Conservation (phyloP, 2,797 vertebrate genomes). For the Spinus pinus region DNA sequence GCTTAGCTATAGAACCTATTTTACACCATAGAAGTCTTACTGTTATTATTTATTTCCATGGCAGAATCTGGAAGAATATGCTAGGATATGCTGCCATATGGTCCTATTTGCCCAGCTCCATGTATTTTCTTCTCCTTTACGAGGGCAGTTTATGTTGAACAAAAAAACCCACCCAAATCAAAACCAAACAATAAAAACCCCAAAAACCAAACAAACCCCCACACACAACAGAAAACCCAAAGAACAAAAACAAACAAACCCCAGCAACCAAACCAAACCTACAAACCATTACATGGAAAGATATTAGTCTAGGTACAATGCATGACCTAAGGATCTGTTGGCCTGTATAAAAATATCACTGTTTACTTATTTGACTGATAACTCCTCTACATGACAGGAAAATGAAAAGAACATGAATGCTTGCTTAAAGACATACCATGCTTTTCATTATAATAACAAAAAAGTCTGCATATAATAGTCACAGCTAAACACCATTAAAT, state of each 20-base stretch:
- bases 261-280: not conserved
- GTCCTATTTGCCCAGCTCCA: conserved; percentile 11
- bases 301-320: not conserved
- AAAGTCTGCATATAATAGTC: not conserved
- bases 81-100: conserved; percentile 17
- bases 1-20: not conserved
- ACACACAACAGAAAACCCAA: not conserved
- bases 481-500: not conserved
- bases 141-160: not conserved
- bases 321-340: not conserved
- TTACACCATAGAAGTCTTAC: not conserved
- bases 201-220: not conserved
- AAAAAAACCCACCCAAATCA: not conserved
- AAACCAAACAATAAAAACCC: not conserved
- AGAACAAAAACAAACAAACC: not conserved
- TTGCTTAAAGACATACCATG: not conserved
- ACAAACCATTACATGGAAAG: not conserved
- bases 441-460: not conserved
- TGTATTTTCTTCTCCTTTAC: not conserved
- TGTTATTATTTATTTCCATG: not conserved
- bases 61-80: not conserved
- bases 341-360: not conserved
- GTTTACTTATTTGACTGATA: not conserved
- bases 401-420: not conserved
- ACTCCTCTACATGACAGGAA: not conserved